Conservation (phyloP, 2,888 invertebrate genomes). For the Epinotia nisella region DNA sequence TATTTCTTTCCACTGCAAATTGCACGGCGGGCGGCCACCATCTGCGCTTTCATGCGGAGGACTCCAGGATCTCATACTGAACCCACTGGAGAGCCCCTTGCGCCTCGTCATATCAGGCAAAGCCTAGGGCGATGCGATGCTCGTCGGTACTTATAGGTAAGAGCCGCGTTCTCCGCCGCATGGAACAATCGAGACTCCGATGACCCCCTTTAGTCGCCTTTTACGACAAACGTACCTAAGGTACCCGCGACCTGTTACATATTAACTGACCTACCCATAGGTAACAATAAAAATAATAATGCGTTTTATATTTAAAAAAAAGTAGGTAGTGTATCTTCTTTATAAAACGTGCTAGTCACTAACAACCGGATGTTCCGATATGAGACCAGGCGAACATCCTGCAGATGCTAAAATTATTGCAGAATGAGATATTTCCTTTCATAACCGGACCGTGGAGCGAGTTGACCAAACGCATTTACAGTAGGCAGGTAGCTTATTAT, state of each 20-base stretch:
- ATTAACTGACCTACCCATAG: not conserved
- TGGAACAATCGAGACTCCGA: too few species aligned
- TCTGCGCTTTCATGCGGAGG: too few species aligned
- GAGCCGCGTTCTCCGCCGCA: too few species aligned
- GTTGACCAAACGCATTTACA: not conserved
- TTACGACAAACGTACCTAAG: too few species aligned
- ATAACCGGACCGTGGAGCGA: conserved; percentile 13
- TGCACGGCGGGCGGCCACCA: too few species aligned
- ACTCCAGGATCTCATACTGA: too few species aligned
- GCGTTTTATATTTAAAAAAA: not conserved
- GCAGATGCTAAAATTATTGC: conserved; percentile 60
- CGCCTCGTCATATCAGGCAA: too few species aligned
- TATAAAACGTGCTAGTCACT: conserved; percentile 9
- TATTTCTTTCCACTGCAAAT: too few species aligned
- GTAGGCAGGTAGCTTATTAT: not conserved
- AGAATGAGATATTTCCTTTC: conserved; percentile 65
- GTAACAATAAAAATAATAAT: not conserved
- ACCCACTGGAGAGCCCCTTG: too few species aligned
- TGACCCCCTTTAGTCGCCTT: too few species aligned
- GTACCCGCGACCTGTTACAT: not conserved
- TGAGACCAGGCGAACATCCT: conserved; percentile 66
- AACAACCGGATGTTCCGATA: conserved; percentile 63
- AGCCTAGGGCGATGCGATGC: too few species aligned
- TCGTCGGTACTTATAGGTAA: too few species aligned
- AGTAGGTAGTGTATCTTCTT: conserved; percentile 13